These are phyloP conservation scores for Fukomys damarensis DNA, from an alignment of 2,113 vertebrate genomes.

Conservation along the genomic window DNA sequence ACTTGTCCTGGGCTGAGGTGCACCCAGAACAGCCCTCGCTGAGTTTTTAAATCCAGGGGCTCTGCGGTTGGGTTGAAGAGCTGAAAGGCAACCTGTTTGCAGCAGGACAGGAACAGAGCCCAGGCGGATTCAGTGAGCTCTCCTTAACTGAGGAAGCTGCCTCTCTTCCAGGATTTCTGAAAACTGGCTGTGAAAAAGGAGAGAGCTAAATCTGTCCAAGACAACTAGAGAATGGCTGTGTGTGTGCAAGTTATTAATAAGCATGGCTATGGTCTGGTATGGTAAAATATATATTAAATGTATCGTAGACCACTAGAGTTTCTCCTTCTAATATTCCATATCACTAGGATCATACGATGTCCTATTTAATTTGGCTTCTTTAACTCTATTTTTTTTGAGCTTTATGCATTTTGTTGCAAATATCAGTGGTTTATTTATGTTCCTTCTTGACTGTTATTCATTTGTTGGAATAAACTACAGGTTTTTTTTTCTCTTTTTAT, in stretches of 20 bases:
- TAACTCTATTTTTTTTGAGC: too few species aligned
- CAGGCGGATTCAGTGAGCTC: rapidly evolving
- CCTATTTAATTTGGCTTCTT: background rate
- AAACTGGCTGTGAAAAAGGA: too few species aligned
- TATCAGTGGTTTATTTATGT: background rate
- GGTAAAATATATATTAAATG: background rate
- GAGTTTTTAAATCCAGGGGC: background rate
- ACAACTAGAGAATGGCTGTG: background rate
- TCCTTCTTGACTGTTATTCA: background rate
- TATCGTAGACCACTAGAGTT: background rate
- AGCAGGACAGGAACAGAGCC: rapidly evolving
- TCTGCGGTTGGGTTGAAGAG: too few species aligned
- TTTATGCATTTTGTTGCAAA: background rate
- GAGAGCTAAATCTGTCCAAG: background rate
- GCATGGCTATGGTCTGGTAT: background rate
- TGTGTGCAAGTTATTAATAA: background rate
- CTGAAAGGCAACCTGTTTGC: background rate
- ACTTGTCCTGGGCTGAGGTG: background rate
- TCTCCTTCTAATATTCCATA: background rate
- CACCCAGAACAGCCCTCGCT: background rate
- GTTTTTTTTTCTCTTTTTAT: background rate
- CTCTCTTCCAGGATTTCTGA: background rate
- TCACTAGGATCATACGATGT: background rate
- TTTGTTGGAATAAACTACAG: background rate
- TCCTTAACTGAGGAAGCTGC: too few species aligned